Conservation (phyloP, 1,140 invertebrate genomes). For the Adoxophyes honmai region DNA sequence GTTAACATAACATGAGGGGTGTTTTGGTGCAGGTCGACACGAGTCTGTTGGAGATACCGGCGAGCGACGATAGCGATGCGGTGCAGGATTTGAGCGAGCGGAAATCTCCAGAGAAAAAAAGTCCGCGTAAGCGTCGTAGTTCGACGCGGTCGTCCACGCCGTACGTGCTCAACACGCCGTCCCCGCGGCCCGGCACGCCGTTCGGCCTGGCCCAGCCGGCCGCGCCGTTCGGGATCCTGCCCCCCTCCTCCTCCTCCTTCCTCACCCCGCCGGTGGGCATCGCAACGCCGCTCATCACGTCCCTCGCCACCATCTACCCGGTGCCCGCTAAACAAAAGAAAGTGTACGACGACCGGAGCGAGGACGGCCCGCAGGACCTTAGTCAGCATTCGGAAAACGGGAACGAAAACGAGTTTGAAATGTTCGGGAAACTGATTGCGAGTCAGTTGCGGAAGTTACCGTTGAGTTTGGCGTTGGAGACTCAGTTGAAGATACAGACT, state of each 20-base stretch:
- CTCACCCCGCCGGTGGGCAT: conserved; percentile 65
- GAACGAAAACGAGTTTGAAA: conserved; percentile 71
- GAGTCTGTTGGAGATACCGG: conserved; percentile 61
- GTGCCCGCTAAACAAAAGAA: conserved; percentile 67
- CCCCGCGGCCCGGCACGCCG: conserved; percentile 63
- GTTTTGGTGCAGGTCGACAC: conserved; percentile 63
- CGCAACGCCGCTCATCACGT: conserved; percentile 61
- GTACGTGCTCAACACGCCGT: conserved; percentile 71
- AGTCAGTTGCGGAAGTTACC: conserved; percentile 67
- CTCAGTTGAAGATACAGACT: conserved; percentile 70
- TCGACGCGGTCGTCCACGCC: conserved; percentile 66
- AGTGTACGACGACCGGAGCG: conserved; percentile 44
- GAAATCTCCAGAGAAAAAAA: conserved; percentile 69
- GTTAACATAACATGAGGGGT: conserved; percentile 21
- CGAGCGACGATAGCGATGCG: conserved; percentile 68
- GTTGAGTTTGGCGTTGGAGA: conserved; percentile 64
- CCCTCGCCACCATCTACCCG: conserved; percentile 63
- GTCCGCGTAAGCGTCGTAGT: conserved; percentile 63
- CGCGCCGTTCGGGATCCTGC: conserved; percentile 59
- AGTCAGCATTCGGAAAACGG: conserved; percentile 66
- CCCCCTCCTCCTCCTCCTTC: conserved; percentile 52
- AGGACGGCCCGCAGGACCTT: conserved; percentile 59
- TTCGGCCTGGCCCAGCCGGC: conserved; percentile 54
- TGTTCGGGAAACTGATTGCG: conserved; percentile 71
- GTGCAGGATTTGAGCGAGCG: conserved; percentile 66